A percentile compares a stretch with the other conserved stretches of the same genome.
Conservation (phyloP, 1,140 invertebrate genomes). For the Ceratina calcarata region DNA sequence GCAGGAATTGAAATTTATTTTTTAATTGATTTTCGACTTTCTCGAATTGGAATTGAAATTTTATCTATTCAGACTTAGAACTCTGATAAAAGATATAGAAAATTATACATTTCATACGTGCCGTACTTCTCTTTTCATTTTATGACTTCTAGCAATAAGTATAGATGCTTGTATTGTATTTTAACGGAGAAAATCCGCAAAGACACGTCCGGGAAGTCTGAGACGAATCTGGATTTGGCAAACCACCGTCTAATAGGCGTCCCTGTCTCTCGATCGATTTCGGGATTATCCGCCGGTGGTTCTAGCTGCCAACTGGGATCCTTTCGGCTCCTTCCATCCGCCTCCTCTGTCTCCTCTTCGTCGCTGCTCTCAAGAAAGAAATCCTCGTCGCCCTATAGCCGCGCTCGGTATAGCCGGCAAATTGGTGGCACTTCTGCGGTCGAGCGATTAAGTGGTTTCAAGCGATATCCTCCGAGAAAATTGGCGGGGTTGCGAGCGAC, state of each 20-base stretch:
- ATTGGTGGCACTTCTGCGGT: conserved; percentile 77
- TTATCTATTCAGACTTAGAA: too few relatives aligned
- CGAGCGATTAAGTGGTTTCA: conserved; percentile 75
- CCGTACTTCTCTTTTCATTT: too few relatives aligned
- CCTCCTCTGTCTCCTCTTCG: conserved; percentile 26
- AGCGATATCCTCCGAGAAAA: conserved; percentile 69
- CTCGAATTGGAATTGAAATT: too few relatives aligned
- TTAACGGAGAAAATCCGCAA: not conserved
- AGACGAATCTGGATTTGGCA: conserved; percentile 51
- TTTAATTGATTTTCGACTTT: too few relatives aligned
- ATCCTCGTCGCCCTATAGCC: conserved; percentile 45
- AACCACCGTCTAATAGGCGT: conserved; percentile 57
- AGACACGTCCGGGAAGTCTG: conserved; percentile 1
- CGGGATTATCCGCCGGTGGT: conserved; percentile 69
- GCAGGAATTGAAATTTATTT: too few relatives aligned
- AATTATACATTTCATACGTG: too few relatives aligned
- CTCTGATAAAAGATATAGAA: too few relatives aligned
- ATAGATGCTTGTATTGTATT: too few relatives aligned
- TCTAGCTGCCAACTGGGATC: conserved; percentile 75
- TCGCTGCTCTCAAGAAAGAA: conserved; percentile 42
- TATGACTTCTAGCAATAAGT: too few relatives aligned
- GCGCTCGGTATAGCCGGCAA: conserved; percentile 71
- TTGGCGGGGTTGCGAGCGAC: conserved; percentile 53
- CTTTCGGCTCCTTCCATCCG: conserved; percentile 45
- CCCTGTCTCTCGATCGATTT: conserved; percentile 74